Base-by-base conservation (phyloP, 2,888 invertebrate species). In the Biston betularia region DNA sequence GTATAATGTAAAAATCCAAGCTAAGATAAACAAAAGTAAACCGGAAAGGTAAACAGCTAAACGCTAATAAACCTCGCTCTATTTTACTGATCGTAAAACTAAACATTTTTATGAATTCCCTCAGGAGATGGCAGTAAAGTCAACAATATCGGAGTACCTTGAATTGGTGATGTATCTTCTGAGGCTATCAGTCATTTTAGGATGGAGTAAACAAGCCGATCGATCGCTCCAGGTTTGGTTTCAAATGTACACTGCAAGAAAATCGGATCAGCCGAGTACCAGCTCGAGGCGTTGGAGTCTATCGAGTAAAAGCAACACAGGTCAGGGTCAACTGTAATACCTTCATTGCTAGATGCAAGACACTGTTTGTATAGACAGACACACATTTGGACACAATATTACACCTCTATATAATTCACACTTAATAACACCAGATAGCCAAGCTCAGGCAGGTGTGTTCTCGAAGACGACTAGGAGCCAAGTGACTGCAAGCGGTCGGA, bases 131-230 rank as follows among this genome's bases (percentile, higher is more conserved):
- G 57, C 58, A 57, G 45, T 63, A 64, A 69, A 65, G 66, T 63
- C 63, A 70, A 68, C 68, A 68, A 69, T 54, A 44, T 38, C 12
- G 50, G 33, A 56, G 57, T 68, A 63, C 58, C 48, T 24, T 40
- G 59, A 14, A 53, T 58, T 12, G 56, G 50, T 38, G 58, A 58
- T 70, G 70, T 73, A 73, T 73, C 68, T 65, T 58, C 60, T 64
- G 58, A 54, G 67, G 60, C 73, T 50, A 73, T 74, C 74, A 68
- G 64, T 74, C 74, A 73, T 63, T 67, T 70, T 71, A 66, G 53
- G 65, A 61, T 57, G 49, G 63, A 57, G 58, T 62, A 71, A 73
- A 73, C 70, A 71, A 62, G 48, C 34, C 42, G 33, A 54, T 53
- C 55, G 55, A 55, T 55, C 33, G 55, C 9, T 45, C 14, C 9